Base-by-base conservation (phyloP, 2,113 vertebrate genomes). In the Xenopus tropicalis region DNA sequence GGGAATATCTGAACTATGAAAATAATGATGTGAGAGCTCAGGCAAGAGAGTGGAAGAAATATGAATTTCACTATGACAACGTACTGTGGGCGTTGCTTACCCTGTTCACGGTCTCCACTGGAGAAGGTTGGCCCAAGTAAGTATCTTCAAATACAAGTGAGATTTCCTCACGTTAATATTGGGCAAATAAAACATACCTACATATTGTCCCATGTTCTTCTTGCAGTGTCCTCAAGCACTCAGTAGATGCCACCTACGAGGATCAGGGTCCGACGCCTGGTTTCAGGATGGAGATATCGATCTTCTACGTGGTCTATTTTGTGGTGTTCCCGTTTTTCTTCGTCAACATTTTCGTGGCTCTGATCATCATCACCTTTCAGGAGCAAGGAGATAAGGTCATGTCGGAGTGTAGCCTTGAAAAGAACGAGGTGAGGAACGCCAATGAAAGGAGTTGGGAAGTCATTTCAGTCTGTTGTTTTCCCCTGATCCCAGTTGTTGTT, bases 281-380 rank as follows among this genome's bases (percentile, higher is more conserved):
- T 56, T 98, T 92, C 85, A 84, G 96, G 77, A 98, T 98, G 88
- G 97, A 98, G 85, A 94, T 98, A 86, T 94, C 97, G 78, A 96
- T 98, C 85, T 98, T 98, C 89, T 98, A 98, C 0, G 97, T 98
- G 77, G 96, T 98, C 78, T 98, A 98, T 86, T 98, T 98, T 78
- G 94, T 98, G 62, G 97, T 98, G 80, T 98, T 98, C 84, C 97
- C 97, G 72, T 98, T 98, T 86, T 98, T 98, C 91, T 98, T 98
- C 44, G 97, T 98, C 83, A 98, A 98, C 88, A 98, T 98, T 87
- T 98, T 98, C 8, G 97, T 98, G 71, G 97, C 97, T 59, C 87
- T 98, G 79, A 98, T 98, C 83, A 98, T 98, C 86, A 98, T 98
- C 90, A 98, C 96, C 61, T 98, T 98, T 85, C 97, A 98, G 88